Percentiles rank a stretch among this genome's conserved stretches.
These are phyloP conservation scores for Microtus montanus DNA, from an alignment of 2,113 vertebrate species.

Conservation along the genomic window DNA sequence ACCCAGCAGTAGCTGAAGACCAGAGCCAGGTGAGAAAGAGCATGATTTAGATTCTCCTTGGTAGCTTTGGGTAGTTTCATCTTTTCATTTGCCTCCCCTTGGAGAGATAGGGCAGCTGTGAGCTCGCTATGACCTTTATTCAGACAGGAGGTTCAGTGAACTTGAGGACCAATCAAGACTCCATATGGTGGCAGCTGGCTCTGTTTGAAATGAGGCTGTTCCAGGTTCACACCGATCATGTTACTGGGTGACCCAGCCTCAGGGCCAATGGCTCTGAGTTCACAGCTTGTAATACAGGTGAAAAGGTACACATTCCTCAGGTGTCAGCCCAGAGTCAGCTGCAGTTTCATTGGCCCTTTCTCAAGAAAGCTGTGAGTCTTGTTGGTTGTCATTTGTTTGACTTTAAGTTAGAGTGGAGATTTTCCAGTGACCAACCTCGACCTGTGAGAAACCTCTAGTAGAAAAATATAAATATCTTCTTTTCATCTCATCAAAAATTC, in stretches of 20 bases:
- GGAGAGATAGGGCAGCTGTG: background rate
- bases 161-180: background rate
- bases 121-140: background rate
- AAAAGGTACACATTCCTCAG: background rate
- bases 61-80: background rate
- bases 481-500: slow-evolving; percentile 5
- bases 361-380: background rate
- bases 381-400: slow-evolving; percentile 22
- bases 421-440: slow-evolving; percentile 10
- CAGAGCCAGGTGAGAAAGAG: background rate
- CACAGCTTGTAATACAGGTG: background rate
- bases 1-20: background rate
- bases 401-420: slow-evolving; percentile 1
- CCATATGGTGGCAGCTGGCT: background rate
- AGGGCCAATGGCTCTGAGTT: background rate
- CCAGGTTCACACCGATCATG: background rate
- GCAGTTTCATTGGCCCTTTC: background rate
- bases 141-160: background rate
- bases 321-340: background rate
- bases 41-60: background rate
- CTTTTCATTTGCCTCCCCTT: background rate
- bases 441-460: background rate
- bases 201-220: slow-evolving; percentile 3
- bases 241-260: background rate
- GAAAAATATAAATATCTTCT: background rate